phyloP scores from a whole-genome alignment of 2,797 vertebrate species.

The Micropoecilia bifurca region DNA sequence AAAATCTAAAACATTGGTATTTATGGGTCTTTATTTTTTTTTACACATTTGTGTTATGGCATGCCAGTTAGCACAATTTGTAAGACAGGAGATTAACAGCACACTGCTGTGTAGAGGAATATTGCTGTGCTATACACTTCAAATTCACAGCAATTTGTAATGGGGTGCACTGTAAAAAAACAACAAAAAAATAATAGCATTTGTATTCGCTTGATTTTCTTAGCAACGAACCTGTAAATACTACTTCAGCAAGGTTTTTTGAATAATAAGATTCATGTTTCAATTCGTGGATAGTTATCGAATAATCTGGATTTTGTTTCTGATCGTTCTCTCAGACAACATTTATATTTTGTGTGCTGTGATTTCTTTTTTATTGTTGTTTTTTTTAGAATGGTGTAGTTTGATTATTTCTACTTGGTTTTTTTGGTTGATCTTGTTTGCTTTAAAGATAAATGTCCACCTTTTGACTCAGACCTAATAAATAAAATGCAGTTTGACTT shows the following conservation, averaged over 20 bases:
- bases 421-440: slow-evolving; percentile 68
- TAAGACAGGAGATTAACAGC: slow-evolving; percentile 37
- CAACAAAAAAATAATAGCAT: slow-evolving; percentile 32
- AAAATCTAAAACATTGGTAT: slow-evolving; percentile 44
- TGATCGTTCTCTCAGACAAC: slow-evolving; percentile 65
- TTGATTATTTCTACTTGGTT: slow-evolving; percentile 60
- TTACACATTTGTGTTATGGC: slow-evolving; percentile 47
- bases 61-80: slow-evolving; percentile 56
- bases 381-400: slow-evolving; percentile 75
- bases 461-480: slow-evolving; percentile 76
- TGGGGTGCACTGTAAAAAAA: slow-evolving; percentile 60
- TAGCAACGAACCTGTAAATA: slow-evolving; percentile 70
- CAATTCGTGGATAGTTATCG: slow-evolving; percentile 59
- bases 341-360: slow-evolving; percentile 84
- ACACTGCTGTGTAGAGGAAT: slow-evolving; percentile 33
- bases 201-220: slow-evolving; percentile 67
- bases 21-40: slow-evolving; percentile 42
- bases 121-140: slow-evolving; percentile 48
- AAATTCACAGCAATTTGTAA: slow-evolving; percentile 41
- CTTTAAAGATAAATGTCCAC: slow-evolving; percentile 71
- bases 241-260: slow-evolving; percentile 63
- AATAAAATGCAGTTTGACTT: slow-evolving; percentile 64
- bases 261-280: slow-evolving; percentile 49
- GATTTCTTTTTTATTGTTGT: slow-evolving; percentile 63
- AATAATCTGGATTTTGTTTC: slow-evolving; percentile 47